A percentile compares a stretch with the other conserved stretches of the same genome.
These are phyloP conservation scores for Nipponia nippon DNA, from an alignment of 2,113 vertebrate genomes.

Conservation along the genomic window DNA sequence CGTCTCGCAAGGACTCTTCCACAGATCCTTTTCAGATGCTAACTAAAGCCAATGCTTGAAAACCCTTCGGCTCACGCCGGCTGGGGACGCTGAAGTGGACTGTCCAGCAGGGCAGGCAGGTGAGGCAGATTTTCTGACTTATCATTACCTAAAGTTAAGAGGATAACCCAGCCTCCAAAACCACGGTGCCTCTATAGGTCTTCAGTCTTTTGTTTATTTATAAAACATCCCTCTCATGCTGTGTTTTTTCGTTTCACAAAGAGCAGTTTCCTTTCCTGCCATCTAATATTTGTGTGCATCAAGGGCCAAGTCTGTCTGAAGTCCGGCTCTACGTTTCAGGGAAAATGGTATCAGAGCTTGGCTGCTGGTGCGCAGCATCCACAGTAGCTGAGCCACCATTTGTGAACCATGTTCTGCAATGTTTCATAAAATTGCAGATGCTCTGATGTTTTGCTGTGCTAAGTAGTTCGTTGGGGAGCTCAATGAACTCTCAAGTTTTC, in stretches of 20 bases:
- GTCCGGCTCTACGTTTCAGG: neutral
- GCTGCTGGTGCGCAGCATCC: neutral
- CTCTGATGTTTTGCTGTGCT: neutral
- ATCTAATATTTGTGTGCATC: neutral
- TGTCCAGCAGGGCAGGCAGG: neutral
- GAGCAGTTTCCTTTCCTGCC: neutral
- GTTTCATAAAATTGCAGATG: neutral
- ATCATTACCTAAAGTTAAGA: neutral
- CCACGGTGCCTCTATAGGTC: neutral
- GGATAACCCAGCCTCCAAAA: neutral
- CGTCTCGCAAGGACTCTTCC: neutral
- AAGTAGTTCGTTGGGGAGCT: neutral
- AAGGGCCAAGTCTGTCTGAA: neutral
- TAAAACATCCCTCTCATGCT: neutral
- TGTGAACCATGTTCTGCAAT: neutral
- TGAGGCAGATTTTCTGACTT: neutral
- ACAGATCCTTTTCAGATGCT: neutral
- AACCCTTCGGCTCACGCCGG: neutral
- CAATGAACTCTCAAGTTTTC: neutral
- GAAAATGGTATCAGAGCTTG: neutral
- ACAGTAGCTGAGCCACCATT: neutral
- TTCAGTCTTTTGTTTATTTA: slow-evolving; percentile 1
- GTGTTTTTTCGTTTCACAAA: neutral
- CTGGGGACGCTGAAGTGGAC: neutral
- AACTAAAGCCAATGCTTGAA: neutral